A percentile compares a stretch with the other conserved stretches of the same genome.
phyloP scores from a whole-genome alignment of 2,113 vertebrate species.

The Microcebus tavaratra region DNA sequence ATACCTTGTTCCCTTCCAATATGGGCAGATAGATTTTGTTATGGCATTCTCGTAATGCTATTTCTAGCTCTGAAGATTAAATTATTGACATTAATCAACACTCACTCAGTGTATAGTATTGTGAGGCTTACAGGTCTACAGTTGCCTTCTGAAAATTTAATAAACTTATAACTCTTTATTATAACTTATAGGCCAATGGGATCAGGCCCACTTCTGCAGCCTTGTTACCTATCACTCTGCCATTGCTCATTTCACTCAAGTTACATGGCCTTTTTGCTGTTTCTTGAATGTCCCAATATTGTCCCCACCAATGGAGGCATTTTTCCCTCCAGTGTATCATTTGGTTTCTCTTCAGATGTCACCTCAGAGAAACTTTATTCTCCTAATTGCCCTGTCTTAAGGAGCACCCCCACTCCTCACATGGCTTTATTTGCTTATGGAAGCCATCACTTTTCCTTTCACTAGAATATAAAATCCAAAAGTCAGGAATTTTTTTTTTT shows the following conservation, averaged over 20 bases:
- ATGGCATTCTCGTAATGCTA: background rate
- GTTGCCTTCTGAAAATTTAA: background rate
- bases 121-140: background rate
- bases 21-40: background rate
- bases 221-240: background rate
- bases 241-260: background rate
- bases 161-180: background rate
- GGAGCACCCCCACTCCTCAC: background rate
- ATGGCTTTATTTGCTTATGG: background rate
- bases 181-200: background rate
- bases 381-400: background rate
- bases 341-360: background rate
- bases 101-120: background rate
- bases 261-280: background rate
- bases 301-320: background rate
- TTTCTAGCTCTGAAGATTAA: background rate
- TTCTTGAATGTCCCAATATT: background rate
- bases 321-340: background rate
- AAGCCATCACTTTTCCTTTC: background rate
- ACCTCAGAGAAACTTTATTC: background rate
- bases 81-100: background rate
- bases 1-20: background rate
- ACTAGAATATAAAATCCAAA: background rate
- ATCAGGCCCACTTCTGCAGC: background rate
- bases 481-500: background rate